These are phyloP conservation scores for Dasyornis broadbenti DNA, from an alignment of 2,113 vertebrate genomes.

Conservation along the genomic window DNA sequence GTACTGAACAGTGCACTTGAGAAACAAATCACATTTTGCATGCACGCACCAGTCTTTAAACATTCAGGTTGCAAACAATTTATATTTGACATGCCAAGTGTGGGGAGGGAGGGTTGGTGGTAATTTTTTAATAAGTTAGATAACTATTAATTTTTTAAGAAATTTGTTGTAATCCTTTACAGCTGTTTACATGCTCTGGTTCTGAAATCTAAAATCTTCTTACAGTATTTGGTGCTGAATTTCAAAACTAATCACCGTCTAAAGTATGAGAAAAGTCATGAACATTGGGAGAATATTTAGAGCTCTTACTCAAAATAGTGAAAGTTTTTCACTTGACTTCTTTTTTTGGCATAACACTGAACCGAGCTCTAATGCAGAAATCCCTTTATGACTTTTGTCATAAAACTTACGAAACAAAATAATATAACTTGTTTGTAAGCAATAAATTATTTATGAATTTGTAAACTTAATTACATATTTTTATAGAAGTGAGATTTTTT, in stretches of 20 bases:
- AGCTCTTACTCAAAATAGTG: not conserved
- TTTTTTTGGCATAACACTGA: not conserved
- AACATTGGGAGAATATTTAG: not conserved
- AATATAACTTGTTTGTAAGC: not conserved
- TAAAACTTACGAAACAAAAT: not conserved
- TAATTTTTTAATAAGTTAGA: not conserved
- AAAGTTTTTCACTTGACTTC: not conserved
- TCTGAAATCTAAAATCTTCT: not conserved
- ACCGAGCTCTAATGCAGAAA: not conserved
- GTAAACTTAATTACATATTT: not conserved
- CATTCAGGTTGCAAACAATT: not conserved
- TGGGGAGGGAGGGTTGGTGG: not conserved
- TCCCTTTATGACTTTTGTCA: not conserved
- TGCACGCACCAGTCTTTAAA: not conserved
- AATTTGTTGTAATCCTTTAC: not conserved
- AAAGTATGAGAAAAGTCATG: not conserved
- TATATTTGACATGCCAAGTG: not conserved
- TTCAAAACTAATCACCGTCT: not conserved
- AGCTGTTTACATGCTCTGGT: not conserved
- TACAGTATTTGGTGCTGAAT: not conserved
- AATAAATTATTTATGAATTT: not conserved
- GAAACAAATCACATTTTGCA: constrained; percentile 14
- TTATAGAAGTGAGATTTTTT: not conserved
- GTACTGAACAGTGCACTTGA: not conserved
- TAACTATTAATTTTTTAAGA: not conserved